Evolutionary conservation across 2,797 vertebrate species (phyloP).

Genomic region (Paratrypauchen microcephalus): DNA sequence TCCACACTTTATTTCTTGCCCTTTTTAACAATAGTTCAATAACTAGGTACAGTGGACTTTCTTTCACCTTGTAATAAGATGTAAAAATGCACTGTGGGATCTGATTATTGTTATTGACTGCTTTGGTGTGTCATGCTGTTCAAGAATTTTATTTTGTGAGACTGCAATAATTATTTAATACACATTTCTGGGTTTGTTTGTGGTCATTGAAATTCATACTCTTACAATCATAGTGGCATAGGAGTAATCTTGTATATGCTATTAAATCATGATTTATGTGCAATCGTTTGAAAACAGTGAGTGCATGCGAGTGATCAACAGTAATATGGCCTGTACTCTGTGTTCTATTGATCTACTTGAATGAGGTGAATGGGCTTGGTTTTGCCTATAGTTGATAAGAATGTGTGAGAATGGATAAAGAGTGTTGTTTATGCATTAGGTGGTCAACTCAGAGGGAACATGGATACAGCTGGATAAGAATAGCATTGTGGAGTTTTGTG

Average conservation of each 20-base stretch:
- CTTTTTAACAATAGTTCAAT: conserved; percentile 55
- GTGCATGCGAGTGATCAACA: conserved; percentile 55
- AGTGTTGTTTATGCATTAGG: conserved; percentile 84
- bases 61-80: conserved; percentile 43
- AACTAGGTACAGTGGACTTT: conserved; percentile 45
- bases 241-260: conserved; percentile 50
- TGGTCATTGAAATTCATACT: conserved; percentile 53
- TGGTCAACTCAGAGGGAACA: conserved; percentile 95
- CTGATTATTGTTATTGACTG: conserved; percentile 78
- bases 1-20: conserved; percentile 51
- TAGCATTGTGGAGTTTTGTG: conserved; percentile 99
- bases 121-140: conserved; percentile 99
- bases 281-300: conserved; percentile 42
- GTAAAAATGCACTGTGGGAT: conserved; percentile 51
- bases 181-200: conserved; percentile 39
- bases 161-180: conserved; percentile 66
- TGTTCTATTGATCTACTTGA: neutral
- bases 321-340: conserved; percentile 19
- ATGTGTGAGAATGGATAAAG: conserved; percentile 61
- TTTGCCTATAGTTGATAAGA: conserved; percentile 1
- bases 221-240: conserved; percentile 61
- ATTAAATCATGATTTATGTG: conserved; percentile 27
- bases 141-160: conserved; percentile 71
- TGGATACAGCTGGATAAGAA: conserved; percentile 99
- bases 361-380: conserved; percentile 16